Conservation (phyloP, 2,888 invertebrate genomes). For the Cephus nigrinus region DNA sequence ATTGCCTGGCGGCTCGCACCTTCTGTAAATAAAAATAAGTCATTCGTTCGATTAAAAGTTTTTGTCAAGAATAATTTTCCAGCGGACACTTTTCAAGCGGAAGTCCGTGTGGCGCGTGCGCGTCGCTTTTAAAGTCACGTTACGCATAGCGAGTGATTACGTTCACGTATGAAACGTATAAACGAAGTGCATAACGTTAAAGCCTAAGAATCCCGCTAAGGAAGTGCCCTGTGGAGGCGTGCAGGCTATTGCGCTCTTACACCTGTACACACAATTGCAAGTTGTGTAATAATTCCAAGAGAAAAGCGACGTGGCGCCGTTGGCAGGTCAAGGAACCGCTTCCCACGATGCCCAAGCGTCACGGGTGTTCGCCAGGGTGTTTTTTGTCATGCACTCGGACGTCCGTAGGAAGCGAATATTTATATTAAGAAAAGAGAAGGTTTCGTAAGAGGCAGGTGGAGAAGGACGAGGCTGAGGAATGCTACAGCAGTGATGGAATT, state of each 20-base stretch:
- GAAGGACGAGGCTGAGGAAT: not conserved
- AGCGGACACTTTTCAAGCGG: not conserved
- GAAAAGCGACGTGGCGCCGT: not conserved
- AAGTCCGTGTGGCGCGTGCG: not conserved
- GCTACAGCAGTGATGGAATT: not conserved
- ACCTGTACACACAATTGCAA: not conserved
- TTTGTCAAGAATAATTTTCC: not conserved
- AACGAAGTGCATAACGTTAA: not conserved
- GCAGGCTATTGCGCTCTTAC: not conserved
- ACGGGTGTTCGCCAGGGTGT: not conserved
- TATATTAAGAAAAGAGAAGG: not conserved
- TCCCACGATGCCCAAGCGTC: not conserved
- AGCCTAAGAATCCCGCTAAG: not conserved
- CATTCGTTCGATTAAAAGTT: not conserved
- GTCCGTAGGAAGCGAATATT: not conserved
- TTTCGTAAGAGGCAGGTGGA: not conserved
- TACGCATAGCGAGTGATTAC: not conserved
- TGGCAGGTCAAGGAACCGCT: not conserved
- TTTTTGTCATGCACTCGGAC: not conserved
- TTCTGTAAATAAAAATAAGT: conserved; percentile 48
- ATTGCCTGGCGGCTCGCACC: conserved; percentile 47
- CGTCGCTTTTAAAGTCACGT: not conserved
- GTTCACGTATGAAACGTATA: not conserved
- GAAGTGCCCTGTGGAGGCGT: not conserved
- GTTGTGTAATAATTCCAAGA: not conserved